Conservation (phyloP, 2,888 invertebrate genomes). For the Brachynemurus nebulosus region DNA sequence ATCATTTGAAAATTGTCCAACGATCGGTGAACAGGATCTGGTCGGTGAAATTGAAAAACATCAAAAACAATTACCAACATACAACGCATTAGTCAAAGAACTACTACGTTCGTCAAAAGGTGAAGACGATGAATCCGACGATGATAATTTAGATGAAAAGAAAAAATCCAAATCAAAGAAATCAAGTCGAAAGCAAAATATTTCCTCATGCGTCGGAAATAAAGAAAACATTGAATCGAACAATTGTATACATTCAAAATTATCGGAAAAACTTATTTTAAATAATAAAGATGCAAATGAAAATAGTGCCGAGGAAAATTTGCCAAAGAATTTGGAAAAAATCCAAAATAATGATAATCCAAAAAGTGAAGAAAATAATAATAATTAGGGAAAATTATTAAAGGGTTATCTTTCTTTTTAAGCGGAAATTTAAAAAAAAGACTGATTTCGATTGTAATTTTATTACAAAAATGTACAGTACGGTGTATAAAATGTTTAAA, state of each 20-base stretch:
- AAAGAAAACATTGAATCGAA: slow-evolving; percentile 3
- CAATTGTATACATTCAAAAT: not conserved
- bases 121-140: slow-evolving; percentile 6
- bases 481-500: no score
- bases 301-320: not conserved
- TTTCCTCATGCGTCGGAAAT: not conserved
- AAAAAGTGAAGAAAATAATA: slow-evolving; percentile 1
- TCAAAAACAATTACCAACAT: slow-evolving; percentile 6
- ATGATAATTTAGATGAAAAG: slow-evolving; percentile 3
- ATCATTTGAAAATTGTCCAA: slow-evolving; percentile 9
- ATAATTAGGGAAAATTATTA: not conserved
- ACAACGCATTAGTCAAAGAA: slow-evolving; percentile 8
- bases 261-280: not conserved
- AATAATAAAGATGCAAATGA: slow-evolving; percentile 3
- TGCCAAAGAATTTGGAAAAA: no score
- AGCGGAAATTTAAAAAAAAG: not conserved
- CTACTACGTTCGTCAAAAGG: slow-evolving; percentile 5
- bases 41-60: slow-evolving; percentile 6
- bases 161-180: slow-evolving; percentile 6
- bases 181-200: not conserved
- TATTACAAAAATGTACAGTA: no score
- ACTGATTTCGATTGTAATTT: no score
- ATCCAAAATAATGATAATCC: not conserved
- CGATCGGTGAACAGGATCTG: slow-evolving; percentile 9
- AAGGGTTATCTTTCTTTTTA: not conserved